phyloP scores from a whole-genome alignment of 1,140 invertebrate species.

The Adelges cooleyi region DNA sequence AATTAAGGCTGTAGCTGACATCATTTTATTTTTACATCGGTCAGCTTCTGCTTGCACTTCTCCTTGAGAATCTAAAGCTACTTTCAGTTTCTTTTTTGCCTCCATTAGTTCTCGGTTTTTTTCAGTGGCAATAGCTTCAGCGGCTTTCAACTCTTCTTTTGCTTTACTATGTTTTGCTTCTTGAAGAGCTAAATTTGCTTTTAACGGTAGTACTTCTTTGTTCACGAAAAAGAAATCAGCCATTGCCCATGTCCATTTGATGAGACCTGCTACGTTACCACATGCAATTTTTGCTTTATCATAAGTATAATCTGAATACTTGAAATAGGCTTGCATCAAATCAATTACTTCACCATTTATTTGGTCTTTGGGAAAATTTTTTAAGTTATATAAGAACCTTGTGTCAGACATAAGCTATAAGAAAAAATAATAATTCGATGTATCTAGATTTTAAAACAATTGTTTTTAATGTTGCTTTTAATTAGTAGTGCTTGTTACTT shows the following conservation, averaged over 20 bases:
- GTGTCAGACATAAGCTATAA: slow-evolving; percentile 67
- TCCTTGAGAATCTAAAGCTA: slow-evolving; percentile 56
- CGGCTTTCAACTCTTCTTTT: slow-evolving; percentile 61
- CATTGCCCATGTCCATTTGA: slow-evolving; percentile 89
- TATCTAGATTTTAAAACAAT: neutral
- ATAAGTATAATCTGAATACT: slow-evolving; percentile 75
- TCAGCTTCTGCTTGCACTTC: slow-evolving; percentile 70
- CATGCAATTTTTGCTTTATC: slow-evolving; percentile 80
- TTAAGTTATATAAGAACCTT: slow-evolving; percentile 67
- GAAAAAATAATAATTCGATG: neutral
- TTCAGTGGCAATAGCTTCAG: slow-evolving; percentile 64
- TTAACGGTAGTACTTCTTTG: slow-evolving; percentile 72
- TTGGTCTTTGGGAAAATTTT: slow-evolving; percentile 87
- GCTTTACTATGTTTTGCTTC: slow-evolving; percentile 42
- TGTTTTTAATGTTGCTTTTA: neutral
- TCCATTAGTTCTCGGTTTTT: slow-evolving; percentile 61
- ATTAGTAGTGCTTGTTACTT: too few species aligned
- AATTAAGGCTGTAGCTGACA: slow-evolving; percentile 72
- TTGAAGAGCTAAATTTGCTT: slow-evolving; percentile 51
- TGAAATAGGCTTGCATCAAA: slow-evolving; percentile 71
- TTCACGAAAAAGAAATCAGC: slow-evolving; percentile 82
- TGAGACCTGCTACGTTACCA: slow-evolving; percentile 75
- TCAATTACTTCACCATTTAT: slow-evolving; percentile 66
- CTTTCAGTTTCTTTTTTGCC: slow-evolving; percentile 63
- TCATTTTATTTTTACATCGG: slow-evolving; percentile 74